Evolutionary conservation across 2,888 invertebrate species (phyloP), one percentile per base, ranked within the genome.

Genomic region (Diloba caeruleocephala): DNA sequence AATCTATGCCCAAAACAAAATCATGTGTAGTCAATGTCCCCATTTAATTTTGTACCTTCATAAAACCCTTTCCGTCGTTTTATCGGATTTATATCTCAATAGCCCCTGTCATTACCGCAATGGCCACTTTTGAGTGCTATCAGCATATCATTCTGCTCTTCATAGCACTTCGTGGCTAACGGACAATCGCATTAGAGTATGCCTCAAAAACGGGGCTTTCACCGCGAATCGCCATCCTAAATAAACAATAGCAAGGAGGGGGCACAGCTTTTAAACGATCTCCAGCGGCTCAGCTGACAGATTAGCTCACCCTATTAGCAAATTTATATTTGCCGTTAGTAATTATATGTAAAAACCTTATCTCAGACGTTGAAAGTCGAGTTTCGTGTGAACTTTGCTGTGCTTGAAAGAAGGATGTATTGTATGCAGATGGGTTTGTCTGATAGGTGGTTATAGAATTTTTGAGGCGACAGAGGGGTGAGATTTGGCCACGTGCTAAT

Each of bases 221-320:
- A 85, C 90, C 85, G 81, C 88, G 85, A 89, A 88, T 88, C 82
- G 85, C 84, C 86, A 85, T 90, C 92, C 92, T 92, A 93, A 92
- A 92, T 89, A 93, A 92, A 93, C 92, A 93, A 92, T 92, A 91
- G 90, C 88, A 89, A 76, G 81, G 61, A 83, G 88, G 89, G n/a
- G 88, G 87, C 82, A 82, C 79, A 81, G 90, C 92, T 92, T 92
- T 92, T 89, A 90, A 90, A 89, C 89, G 90, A 89, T 90, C 89
- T 91, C 85, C 82, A 84, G 81, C 79, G 86, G 86, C 89, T 92
- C 90, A 90, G 90, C 92, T 92, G 89, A 88, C 89, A 91, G 92
- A 93, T 93, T 92, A 93, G 89, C 87, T 78, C 76, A 76, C 87
- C 87, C 85, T 78, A 87, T 83, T 81, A 81, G 74, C 84, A 80